Evolutionary conservation across 2,888 invertebrate genomes (phyloP).

Genomic region (Philonicus albiceps): DNA sequence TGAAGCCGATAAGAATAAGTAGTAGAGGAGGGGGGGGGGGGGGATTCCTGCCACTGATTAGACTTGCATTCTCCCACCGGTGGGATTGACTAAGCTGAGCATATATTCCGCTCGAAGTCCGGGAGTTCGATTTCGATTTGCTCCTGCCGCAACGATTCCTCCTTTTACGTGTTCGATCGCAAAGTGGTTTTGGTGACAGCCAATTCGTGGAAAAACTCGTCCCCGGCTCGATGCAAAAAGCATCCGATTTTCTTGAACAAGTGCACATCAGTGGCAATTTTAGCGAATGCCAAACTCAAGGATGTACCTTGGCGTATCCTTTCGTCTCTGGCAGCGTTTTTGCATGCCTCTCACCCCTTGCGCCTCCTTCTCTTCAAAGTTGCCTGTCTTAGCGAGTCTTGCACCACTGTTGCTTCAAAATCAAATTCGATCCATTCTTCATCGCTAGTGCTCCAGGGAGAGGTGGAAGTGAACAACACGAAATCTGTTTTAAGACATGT

Average conservation of each 20-base stretch:
- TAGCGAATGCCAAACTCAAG: conserved; percentile 19
- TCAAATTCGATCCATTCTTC: conserved; percentile 23
- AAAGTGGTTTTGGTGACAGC: conserved; percentile 38
- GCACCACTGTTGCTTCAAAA: conserved; percentile 30
- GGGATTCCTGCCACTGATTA: neutral
- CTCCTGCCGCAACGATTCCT: conserved; percentile 3
- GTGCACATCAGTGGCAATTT: conserved; percentile 24
- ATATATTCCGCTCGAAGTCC: neutral
- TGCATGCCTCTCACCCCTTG: neutral
- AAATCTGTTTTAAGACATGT: conserved; percentile 33
- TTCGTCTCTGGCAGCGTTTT: neutral
- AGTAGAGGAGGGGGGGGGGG: neutral
- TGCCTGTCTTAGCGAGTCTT: neutral
- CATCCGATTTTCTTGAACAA: conserved; percentile 21
- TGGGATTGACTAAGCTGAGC: neutral
- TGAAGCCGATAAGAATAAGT: neutral
- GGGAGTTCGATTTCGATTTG: conserved; percentile 20
- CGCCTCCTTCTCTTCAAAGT: too few relatives aligned
- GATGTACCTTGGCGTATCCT: neutral
- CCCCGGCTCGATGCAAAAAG: neutral
- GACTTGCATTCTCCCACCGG: neutral
- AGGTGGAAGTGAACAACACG: conserved; percentile 9
- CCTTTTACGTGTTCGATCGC: conserved; percentile 34
- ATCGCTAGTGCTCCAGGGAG: neutral
- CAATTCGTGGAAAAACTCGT: conserved; percentile 10